Conservation (phyloP, 1,140 invertebrate species). For the Archegozetes longisetosus region DNA sequence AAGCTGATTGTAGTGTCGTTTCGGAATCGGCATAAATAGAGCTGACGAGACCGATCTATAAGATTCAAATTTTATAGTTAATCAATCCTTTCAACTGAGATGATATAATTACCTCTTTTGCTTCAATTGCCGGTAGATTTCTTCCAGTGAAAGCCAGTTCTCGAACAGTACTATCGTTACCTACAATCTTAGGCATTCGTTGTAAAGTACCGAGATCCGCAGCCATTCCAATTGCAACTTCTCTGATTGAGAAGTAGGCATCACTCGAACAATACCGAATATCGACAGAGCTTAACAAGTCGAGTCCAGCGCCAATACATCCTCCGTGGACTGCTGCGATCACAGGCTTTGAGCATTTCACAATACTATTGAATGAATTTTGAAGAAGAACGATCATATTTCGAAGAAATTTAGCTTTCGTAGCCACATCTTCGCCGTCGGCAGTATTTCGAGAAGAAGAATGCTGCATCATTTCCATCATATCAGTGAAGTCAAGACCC, state of each 20-base stretch:
- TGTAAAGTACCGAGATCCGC: slow-evolving; percentile 90
- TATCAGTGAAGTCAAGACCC: slow-evolving; percentile 36
- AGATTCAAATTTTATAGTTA: slow-evolving; percentile 2
- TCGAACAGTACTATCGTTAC: slow-evolving; percentile 64
- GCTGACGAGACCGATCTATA: slow-evolving; percentile 56
- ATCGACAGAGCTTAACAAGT: slow-evolving; percentile 70
- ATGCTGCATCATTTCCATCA: slow-evolving; percentile 16
- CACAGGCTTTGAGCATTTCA: slow-evolving; percentile 75
- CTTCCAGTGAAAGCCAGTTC: slow-evolving; percentile 75
- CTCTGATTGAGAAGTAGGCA: slow-evolving; percentile 82
- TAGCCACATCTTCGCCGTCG: slow-evolving; percentile 55
- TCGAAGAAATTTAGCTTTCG: slow-evolving; percentile 53
- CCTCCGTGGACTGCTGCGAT: slow-evolving; percentile 68
- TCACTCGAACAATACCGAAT: slow-evolving; percentile 79
- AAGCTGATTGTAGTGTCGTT: slow-evolving; percentile 48
- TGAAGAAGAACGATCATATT: slow-evolving; percentile 51
- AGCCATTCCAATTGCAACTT: slow-evolving; percentile 62
- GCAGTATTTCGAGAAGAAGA: slow-evolving; percentile 19
- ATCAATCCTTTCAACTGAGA: slow-evolving; percentile 25
- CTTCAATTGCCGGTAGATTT: slow-evolving; percentile 64
- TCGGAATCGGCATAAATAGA: slow-evolving; percentile 52
- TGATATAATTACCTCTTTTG: slow-evolving; percentile 30
- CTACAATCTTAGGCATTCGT: slow-evolving; percentile 78
- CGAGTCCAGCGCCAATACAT: slow-evolving; percentile 78
- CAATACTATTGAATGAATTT: slow-evolving; percentile 55